Base-by-base conservation (phyloP, 1,140 invertebrate species). In the Drosophila pseudoobscura region DNA sequence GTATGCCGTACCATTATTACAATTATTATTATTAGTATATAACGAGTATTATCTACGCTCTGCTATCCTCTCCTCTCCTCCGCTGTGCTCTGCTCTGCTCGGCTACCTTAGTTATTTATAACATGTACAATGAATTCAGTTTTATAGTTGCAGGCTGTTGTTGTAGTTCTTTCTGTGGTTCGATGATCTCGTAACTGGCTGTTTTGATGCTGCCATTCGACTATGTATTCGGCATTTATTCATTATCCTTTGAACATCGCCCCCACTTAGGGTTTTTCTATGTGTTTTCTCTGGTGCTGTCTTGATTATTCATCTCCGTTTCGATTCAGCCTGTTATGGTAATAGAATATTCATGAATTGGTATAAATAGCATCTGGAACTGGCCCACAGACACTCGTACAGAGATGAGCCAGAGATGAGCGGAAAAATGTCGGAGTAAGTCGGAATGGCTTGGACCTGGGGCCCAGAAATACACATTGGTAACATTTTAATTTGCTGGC, bases 91-190 rank as follows among this genome's bases (percentile, higher is more conserved):
- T 31, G 7, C 29, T 66, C 71, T 56, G 59, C 60, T 75, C 55
- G 76, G 45, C 73, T 84, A 82, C 64, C 61, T 87, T 78, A 87
- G 65, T 75, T 88, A 85, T 85, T 87, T 85, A 85, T 87, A 85
- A 87, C 80, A 85, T 85, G 62, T 85, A 85, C 76, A 89, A 68
- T 88, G 87, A 89, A 78, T 69, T 85, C 68, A 69, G 50, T 68
- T 69, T 58, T 78, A 78, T 76, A 73, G 78, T 75, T 85, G 61
- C 70, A 49, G 44, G 75, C 73, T 85, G 64, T 70, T 45, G 44
- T 59, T 53, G 43, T 51, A 49, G 39, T 29, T 46, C 39, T 49
- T 50, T 54, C 53, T 26, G 47, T 20, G 13, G 41, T 52, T 26
- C 26, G 29, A 43, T 31, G 15, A 31, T 56, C 26, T 52, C 47